Evolutionary conservation across 2,888 invertebrate genomes (phyloP).

Genomic region (Tipula vernalis): DNA sequence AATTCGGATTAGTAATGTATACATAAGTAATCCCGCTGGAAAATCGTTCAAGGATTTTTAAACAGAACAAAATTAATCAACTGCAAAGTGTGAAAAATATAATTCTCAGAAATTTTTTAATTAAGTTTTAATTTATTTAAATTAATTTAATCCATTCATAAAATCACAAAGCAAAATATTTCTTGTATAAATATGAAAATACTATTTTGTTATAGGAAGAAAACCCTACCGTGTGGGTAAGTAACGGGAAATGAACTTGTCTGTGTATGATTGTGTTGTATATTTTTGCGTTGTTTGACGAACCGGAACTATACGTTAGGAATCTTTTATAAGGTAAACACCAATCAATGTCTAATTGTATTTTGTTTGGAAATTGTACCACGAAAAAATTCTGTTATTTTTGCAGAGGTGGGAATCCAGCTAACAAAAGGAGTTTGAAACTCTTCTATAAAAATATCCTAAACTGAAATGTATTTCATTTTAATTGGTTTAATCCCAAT

Average conservation of each 20-base stretch:
- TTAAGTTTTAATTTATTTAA: neutral
- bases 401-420: too few species aligned
- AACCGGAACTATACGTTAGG: neutral
- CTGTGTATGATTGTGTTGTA: neutral
- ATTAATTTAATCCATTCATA: neutral
- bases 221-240: neutral
- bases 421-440: too few species aligned
- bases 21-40: neutral
- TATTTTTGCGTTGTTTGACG: neutral
- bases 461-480: too few species aligned
- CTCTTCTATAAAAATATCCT: too few species aligned
- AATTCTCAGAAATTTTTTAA: neutral
- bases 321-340: neutral
- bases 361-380: too few species aligned
- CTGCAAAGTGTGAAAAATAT: neutral
- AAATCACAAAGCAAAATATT: neutral
- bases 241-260: neutral
- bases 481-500: too few species aligned
- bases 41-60: neutral
- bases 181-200: neutral
- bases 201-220: neutral
- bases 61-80: neutral
- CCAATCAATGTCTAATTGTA: neutral
- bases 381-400: too few species aligned
- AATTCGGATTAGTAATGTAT: neutral